Evolutionary conservation across 2,797 vertebrate genomes (phyloP), one percentile per base, ranked within the genome.

Genomic region (Neosilurus hyrtlii): DNA sequence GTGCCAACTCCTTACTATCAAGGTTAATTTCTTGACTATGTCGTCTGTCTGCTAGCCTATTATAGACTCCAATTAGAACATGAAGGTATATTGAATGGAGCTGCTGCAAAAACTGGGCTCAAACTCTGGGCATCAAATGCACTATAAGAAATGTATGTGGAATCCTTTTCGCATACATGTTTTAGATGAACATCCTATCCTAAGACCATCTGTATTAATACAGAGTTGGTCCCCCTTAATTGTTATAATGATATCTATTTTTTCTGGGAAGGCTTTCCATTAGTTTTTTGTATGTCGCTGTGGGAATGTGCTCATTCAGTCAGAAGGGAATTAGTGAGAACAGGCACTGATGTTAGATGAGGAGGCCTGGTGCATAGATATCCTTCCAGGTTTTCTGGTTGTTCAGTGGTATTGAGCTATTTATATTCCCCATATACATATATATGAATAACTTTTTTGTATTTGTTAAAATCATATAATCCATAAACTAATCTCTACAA

Each of bases 401-500:
- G 9, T 24, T 62, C n/a, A 62, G 2, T 62, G 22, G n/a, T 22
- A n/a, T 62, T 24, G n/a, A 59, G 57, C n/a, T n/a, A n/a, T n/a
- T n/a, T n/a, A n/a, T n/a, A n/a, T n/a, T n/a, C n/a, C 54, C 77
- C 68, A 78, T 56, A 80, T 63, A 80, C 56, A 71, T 88, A 89
- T 70, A 70, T 91, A n/a, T 90, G 84, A 72, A 84, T 16, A 63
- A 89, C 89, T 26, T 11, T 66, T 90, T 92, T 95, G 97, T 97
- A 97, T 97, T 77, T 98, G 96, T 97, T 94, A 95, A 95, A 96
- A 96, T 94, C 95, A 97, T 96, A 96, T 96, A 96, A 97, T 96
- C 94, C 96, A 97, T 97, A 98, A 96, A 97, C 96, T 96, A 99
- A 97, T 97, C 97, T 98, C 96, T 98, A 97, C 96, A 98, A 96